These are phyloP conservation scores for Eristalis arbustorum DNA, from an alignment of 2,888 invertebrate species.

Conservation along the genomic window DNA sequence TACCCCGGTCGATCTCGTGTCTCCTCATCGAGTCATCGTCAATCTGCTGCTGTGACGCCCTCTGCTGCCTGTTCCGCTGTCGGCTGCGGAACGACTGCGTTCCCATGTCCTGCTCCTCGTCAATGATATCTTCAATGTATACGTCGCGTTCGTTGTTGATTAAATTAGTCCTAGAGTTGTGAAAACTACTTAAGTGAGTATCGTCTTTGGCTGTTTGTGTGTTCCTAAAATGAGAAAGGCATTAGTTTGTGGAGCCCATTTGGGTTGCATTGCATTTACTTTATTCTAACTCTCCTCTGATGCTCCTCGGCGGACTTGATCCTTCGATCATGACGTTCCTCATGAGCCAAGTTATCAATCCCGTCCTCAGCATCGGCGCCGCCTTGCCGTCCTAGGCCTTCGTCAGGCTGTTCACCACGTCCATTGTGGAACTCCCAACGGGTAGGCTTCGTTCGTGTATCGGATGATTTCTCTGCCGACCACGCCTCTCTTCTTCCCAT, in stretches of 20 bases:
- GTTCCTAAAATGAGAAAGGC: constrained; percentile 74
- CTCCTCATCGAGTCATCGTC: constrained; percentile 88
- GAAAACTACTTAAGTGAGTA: constrained; percentile 77
- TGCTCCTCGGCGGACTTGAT: constrained; percentile 78
- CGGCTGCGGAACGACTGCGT: constrained; percentile 62
- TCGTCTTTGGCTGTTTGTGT: constrained; percentile 78
- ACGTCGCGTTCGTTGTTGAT: constrained; percentile 79
- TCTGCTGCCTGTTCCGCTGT: constrained; percentile 70
- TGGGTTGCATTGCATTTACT: constrained; percentile 72
- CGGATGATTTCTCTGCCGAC: constrained; percentile 87
- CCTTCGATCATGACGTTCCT: constrained; percentile 73
- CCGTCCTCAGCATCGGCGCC: constrained; percentile 75
- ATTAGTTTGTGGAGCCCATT: neutral
- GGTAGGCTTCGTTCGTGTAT: constrained; percentile 85
- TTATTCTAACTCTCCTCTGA: constrained; percentile 78
- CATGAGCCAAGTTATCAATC: constrained; percentile 50
- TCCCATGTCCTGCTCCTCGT: constrained; percentile 73
- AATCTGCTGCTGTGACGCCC: constrained; percentile 81
- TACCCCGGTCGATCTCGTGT: constrained; percentile 89
- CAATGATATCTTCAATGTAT: constrained; percentile 78
- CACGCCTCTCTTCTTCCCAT: constrained; percentile 90
- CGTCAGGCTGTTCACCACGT: constrained; percentile 79
- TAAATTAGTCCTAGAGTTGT: constrained; percentile 80
- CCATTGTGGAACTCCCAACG: constrained; percentile 88
- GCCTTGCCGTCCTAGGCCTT: constrained; percentile 77